Percentiles rank a stretch among this genome's conserved stretches.
These are phyloP conservation scores for Drosophila parthenogenetica DNA, from an alignment of 2,888 invertebrate genomes.

Conservation along the genomic window DNA sequence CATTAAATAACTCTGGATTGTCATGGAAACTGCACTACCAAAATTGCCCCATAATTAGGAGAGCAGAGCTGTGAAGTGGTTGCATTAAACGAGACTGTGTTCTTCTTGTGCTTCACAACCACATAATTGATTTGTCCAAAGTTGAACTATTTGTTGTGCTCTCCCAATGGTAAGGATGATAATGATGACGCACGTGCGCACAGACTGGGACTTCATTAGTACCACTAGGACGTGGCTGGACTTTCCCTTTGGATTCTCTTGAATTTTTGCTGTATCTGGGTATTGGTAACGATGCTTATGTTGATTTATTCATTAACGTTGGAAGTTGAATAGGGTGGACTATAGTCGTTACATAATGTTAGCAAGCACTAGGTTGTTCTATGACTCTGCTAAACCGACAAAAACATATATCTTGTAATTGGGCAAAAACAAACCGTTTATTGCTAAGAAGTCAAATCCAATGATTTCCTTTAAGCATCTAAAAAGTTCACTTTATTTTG, in stretches of 20 bases:
- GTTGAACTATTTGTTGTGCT: slow-evolving; percentile 26
- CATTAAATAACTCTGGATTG: slow-evolving; percentile 71
- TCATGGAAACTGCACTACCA: slow-evolving; percentile 62
- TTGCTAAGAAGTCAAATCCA: slow-evolving; percentile 42
- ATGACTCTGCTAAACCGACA: too few relatives aligned
- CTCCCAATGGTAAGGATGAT: slow-evolving; percentile 16
- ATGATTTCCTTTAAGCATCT: slow-evolving; percentile 55
- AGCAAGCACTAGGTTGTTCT: slow-evolving; percentile 28
- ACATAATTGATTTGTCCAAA: slow-evolving; percentile 67
- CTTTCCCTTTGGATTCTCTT: slow-evolving; percentile 15
- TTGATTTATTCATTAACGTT: slow-evolving; percentile 74
- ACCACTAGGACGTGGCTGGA: slow-evolving; percentile 37
- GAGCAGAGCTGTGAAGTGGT: slow-evolving; percentile 23
- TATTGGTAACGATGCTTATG: slow-evolving; percentile 53
- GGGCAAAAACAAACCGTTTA: slow-evolving; percentile 25
- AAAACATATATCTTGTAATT: slow-evolving; percentile 28
- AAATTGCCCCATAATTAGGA: slow-evolving; percentile 58
- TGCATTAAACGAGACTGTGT: slow-evolving; percentile 36
- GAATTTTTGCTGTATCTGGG: slow-evolving; percentile 31
- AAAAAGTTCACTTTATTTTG: slow-evolving; percentile 42
- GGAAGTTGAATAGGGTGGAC: slow-evolving; percentile 29
- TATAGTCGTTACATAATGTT: slow-evolving; percentile 27
- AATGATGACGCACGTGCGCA: slow-evolving; percentile 63
- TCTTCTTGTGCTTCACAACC: slow-evolving; percentile 28
- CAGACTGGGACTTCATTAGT: slow-evolving; percentile 61